These are phyloP conservation scores for Heliothis peltigera DNA, from an alignment of 2,888 invertebrate genomes.

Conservation along the genomic window DNA sequence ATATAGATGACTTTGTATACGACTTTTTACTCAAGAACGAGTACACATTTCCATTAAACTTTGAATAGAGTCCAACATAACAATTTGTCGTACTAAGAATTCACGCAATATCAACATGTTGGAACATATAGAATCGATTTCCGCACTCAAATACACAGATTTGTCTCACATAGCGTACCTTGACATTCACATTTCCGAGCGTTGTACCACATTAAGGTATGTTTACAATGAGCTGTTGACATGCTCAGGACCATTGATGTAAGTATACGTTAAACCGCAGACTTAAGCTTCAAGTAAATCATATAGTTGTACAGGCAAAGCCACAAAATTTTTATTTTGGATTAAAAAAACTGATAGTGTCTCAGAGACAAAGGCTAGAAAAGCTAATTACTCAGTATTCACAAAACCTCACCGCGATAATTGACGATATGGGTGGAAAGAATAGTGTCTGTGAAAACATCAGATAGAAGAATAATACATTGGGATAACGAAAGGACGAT, in stretches of 20 bases:
- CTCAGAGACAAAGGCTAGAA: no score
- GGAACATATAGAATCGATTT: slow-evolving; percentile 62
- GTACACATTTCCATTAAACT: background rate
- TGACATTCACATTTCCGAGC: slow-evolving; percentile 64
- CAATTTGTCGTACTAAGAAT: slow-evolving; percentile 42
- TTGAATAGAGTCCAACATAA: slow-evolving; percentile 15
- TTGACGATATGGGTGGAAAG: no score
- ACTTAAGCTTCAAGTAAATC: no score
- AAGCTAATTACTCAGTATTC: no score
- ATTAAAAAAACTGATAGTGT: no score
- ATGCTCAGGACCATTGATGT: slow-evolving; percentile 14
- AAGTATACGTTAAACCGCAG: no score
- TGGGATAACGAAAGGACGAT: no score
- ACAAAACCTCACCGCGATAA: no score
- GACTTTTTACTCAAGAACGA: background rate
- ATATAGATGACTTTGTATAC: background rate
- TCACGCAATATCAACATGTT: slow-evolving; percentile 41
- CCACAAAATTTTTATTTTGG: no score
- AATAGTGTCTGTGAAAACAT: no score
- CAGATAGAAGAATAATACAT: no score
- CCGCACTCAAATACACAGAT: slow-evolving; percentile 57
- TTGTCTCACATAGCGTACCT: slow-evolving; percentile 62
- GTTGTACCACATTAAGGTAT: slow-evolving; percentile 51
- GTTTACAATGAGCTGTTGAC: slow-evolving; percentile 25
- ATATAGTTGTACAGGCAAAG: no score